These are phyloP conservation scores for Holotrichia oblita DNA, from an alignment of 1,140 invertebrate genomes.

Conservation along the genomic window DNA sequence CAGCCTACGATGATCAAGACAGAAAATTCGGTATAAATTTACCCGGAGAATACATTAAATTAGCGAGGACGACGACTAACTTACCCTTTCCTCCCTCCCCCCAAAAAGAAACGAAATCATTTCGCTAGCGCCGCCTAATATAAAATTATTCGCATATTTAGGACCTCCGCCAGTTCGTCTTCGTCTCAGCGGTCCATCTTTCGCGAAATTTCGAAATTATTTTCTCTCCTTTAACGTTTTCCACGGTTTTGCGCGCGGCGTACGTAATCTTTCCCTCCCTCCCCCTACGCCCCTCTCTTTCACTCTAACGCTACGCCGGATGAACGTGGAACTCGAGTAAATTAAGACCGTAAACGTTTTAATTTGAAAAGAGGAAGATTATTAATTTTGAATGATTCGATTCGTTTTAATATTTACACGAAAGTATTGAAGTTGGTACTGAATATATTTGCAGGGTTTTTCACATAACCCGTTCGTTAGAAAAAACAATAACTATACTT, in stretches of 20 bases:
- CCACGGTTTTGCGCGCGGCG: not conserved
- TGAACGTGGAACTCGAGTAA: not conserved
- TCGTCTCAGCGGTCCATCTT: not conserved
- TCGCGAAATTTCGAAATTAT: not conserved
- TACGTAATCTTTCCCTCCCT: not conserved
- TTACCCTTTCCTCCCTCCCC: no score
- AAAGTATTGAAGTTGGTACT: no score
- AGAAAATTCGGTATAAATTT: no score
- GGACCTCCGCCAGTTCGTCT: not conserved
- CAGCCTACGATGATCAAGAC: no score
- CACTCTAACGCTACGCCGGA: not conserved
- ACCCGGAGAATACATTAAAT: not conserved
- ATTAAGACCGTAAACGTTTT: not conserved
- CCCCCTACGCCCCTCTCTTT: not conserved
- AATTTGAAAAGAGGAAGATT: not conserved
- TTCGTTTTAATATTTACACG: not conserved
- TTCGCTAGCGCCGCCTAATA: not conserved
- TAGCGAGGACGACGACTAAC: not conserved
- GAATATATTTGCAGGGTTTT: no score
- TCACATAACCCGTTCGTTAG: no score
- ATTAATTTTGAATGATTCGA: not conserved
- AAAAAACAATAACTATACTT: no score
- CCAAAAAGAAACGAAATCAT: not conserved
- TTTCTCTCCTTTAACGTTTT: not conserved
- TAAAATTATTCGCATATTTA: conserved; percentile 14